Evolutionary conservation across 2,888 invertebrate species (phyloP).

Genomic region (Parochlus steinenii): DNA sequence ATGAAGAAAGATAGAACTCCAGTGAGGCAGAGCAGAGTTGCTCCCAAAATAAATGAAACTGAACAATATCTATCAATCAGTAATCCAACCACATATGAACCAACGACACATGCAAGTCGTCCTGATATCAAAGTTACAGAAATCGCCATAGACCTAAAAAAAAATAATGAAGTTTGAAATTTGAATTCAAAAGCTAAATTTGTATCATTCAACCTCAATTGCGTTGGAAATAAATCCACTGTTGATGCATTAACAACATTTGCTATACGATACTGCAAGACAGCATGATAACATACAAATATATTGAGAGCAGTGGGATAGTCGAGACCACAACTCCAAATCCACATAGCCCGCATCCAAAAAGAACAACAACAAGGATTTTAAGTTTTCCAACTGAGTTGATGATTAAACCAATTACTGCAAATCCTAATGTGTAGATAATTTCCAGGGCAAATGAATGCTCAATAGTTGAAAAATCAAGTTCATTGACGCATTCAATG

Average conservation of each 20-base stretch:
- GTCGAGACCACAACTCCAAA: constrained; percentile 18
- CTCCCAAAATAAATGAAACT: constrained; percentile 20
- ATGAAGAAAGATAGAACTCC: constrained; percentile 8
- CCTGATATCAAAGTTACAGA: constrained; percentile 31
- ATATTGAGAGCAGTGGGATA: constrained; percentile 20
- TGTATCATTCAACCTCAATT: constrained; percentile 20
- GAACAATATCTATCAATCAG: constrained; percentile 26
- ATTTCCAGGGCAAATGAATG: constrained; percentile 21
- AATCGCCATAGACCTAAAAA: constrained; percentile 29
- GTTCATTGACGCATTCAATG: constrained; percentile 20
- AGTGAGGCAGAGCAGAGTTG: not conserved
- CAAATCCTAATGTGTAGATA: constrained; percentile 21
- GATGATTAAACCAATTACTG: constrained; percentile 21
- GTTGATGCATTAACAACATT: constrained; percentile 24
- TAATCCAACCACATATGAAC: constrained; percentile 25
- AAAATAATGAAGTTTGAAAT: not conserved
- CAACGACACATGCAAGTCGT: constrained; percentile 27
- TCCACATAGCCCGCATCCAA: constrained; percentile 20
- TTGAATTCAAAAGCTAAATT: not conserved
- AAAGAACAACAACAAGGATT: constrained; percentile 19
- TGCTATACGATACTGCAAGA: constrained; percentile 21
- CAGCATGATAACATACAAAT: constrained; percentile 20
- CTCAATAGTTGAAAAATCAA: constrained; percentile 22
- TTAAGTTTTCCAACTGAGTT: constrained; percentile 20
- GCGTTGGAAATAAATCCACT: constrained; percentile 25